Conservation (phyloP, 2,113 vertebrate genomes). For the Taurulus bubalis region DNA sequence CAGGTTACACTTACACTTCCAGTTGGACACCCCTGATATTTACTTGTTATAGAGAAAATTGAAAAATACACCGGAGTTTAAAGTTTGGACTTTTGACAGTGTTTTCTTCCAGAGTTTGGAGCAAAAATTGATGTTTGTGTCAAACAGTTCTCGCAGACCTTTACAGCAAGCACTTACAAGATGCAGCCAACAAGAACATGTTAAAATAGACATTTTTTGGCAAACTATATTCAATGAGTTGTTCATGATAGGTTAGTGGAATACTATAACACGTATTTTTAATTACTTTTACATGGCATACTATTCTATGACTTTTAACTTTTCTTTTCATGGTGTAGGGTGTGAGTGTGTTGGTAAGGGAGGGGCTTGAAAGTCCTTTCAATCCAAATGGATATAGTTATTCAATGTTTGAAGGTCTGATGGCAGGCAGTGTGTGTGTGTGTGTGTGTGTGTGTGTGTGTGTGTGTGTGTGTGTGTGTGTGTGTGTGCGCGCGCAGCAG, state of each 20-base stretch:
- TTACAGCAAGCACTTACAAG: neutral
- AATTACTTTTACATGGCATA: neutral
- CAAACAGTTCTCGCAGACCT: conserved; percentile 47
- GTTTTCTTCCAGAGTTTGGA: conserved; percentile 42
- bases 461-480: no score
- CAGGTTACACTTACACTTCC: conserved; percentile 62
- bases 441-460: no score
- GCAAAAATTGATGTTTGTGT: conserved; percentile 52
- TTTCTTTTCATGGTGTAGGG: neutral
- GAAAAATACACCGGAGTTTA: conserved; percentile 64
- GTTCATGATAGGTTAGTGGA: neutral
- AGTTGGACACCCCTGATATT: conserved; percentile 67
- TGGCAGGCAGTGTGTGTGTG: no score
- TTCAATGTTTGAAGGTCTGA: no score
- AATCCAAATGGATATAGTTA: no score
- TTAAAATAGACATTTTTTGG: neutral
- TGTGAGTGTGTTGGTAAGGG: no score
- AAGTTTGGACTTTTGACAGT: conserved; percentile 43
- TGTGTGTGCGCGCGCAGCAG: no score
- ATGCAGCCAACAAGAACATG: neutral
- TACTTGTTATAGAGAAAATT: conserved; percentile 63
- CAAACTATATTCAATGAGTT: neutral
- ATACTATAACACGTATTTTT: neutral
- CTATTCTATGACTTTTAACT: neutral
- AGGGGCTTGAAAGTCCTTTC: no score